Percentiles rank a stretch among this genome's conserved stretches.
Conservation (phyloP, 2,888 invertebrate genomes). For the Acrocera orbiculus region DNA sequence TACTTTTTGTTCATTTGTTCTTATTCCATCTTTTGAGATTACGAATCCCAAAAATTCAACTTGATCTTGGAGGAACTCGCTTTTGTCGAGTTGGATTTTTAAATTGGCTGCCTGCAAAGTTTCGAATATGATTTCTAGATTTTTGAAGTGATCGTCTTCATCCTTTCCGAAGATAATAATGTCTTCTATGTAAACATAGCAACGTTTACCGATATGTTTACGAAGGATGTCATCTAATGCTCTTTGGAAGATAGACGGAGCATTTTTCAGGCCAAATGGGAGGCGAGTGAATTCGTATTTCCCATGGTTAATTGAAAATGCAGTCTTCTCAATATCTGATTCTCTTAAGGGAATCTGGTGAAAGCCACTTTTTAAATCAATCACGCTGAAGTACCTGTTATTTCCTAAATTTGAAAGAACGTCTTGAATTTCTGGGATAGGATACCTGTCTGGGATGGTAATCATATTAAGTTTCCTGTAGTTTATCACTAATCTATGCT, state of each 20-base stretch:
- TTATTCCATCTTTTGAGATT: no score
- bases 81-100: no score
- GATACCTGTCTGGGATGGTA: constrained; percentile 8
- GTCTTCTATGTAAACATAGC: no score
- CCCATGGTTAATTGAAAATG: constrained; percentile 1
- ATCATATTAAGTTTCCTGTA: constrained; percentile 8
- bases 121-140: no score
- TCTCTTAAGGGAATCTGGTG: constrained; percentile 3
- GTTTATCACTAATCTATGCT: constrained; percentile 8
- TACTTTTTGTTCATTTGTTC: no score
- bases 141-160: no score
- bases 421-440: constrained; percentile 6
- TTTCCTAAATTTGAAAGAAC: not conserved
- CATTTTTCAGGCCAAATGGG: constrained; percentile 2
- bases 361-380: constrained; percentile 2
- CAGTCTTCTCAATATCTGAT: constrained; percentile 1
- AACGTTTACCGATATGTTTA: no score
- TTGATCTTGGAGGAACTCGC: no score
- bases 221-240: not conserved
- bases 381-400: not conserved
- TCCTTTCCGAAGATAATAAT: no score
- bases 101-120: no score
- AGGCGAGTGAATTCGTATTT: constrained; percentile 2
- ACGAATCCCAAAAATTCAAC: no score
- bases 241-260: constrained; percentile 3